Evolutionary conservation across 2,797 vertebrate species (phyloP).

Genomic region (Gadopsis marmoratus): DNA sequence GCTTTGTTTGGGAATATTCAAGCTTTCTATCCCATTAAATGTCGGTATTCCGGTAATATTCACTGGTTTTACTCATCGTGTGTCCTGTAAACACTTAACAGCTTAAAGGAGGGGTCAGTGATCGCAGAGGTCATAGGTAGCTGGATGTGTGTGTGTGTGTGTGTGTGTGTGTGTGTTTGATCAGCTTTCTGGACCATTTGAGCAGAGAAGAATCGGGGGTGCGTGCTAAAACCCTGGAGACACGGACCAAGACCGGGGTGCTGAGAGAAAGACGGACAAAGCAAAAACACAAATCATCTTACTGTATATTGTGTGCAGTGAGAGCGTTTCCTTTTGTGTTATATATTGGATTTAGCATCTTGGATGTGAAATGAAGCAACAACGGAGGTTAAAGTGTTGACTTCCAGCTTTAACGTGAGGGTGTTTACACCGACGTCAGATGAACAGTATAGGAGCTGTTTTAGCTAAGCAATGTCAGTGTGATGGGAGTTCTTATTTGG

Average conservation of each 20-base stretch:
- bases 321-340: background rate
- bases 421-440: background rate
- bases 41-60: constrained; percentile 8
- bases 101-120: constrained; percentile 21
- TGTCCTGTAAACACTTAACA: constrained; percentile 25
- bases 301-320: background rate
- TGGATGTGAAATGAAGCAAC: background rate
- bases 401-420: background rate
- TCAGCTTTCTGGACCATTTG: constrained; percentile 55
- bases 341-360: too few species aligned
- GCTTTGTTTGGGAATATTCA: background rate
- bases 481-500: background rate
- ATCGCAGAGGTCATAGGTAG: constrained; percentile 50
- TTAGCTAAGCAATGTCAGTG: background rate
- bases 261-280: background rate
- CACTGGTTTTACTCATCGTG: constrained; percentile 32
- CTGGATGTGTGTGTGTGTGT: constrained; percentile 30
- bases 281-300: background rate
- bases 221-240: constrained; percentile 46
- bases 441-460: too few species aligned
- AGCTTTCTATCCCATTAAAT: background rate
- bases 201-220: constrained; percentile 36
- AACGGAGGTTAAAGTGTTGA: too few species aligned
- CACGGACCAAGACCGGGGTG: background rate
- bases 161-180: constrained; percentile 55